Evolutionary conservation across 2,888 invertebrate species (phyloP), one percentile per base, ranked within the genome.

Genomic region (Clistopyga incitator): DNA sequence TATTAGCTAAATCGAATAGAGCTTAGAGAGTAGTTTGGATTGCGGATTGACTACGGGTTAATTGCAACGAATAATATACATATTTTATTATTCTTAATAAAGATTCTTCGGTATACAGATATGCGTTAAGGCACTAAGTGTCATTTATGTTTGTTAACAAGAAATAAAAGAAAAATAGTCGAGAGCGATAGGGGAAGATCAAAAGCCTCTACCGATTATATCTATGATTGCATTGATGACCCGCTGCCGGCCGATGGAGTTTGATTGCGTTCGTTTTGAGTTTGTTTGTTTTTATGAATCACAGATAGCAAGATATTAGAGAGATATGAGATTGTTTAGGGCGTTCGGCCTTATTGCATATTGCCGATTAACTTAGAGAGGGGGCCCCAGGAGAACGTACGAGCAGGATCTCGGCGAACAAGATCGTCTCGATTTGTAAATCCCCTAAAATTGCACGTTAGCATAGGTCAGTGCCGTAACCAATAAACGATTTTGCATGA

Each of bases 321-420:
- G 61, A 65, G 67, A 76, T 82, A 64, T 34, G 68, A 78, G 34
- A 72, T 61, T 67, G 25, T 70, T 70, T 20, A 23, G 50, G 76
- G 23, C 34, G 38, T 11, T 81, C 56, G 50, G 34, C 59, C 42
- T 59, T 20, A 65, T 59, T 23, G 68, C 52, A 75, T 81, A 70
- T 78, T 64, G 74, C 59, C 65, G 79, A 84, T 82, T 82, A 85
- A 65, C 72, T 90, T 89, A 92, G 85, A 90, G 90, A 89, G 86
- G 89, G 87, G 90, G 90, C 85, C 91, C 90, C 89, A 91, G 90
- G 87, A 92, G 89, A 87, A 91, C 88, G 87, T 91, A 87, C 88
- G 89, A 78, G 81, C 78, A 84, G 81, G 81, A 88, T 89, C 89
- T 89, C 90, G 90, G 89, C 88, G 91, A 91, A 86, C 88, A 88